These are phyloP conservation scores for Drosophila trapezifrons DNA, from an alignment of 1,140 invertebrate species.

Conservation along the genomic window DNA sequence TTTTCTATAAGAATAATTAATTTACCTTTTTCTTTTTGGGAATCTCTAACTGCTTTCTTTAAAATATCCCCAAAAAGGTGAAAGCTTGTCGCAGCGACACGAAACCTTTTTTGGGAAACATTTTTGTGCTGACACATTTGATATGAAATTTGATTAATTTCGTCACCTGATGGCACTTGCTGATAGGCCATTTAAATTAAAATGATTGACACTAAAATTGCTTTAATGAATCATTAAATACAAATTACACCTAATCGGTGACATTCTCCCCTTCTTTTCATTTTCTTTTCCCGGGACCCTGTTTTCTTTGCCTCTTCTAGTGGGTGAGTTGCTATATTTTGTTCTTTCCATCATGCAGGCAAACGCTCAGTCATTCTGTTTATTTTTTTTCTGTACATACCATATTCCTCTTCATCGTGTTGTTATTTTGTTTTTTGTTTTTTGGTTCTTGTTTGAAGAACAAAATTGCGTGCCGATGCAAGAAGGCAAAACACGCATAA, in stretches of 20 bases:
- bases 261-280: conserved; percentile 26
- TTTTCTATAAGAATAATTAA: too few species aligned
- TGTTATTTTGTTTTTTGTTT: conserved; percentile 17
- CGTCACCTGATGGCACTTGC: conserved; percentile 45
- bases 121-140: conserved; percentile 47
- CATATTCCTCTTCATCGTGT: conserved; percentile 34
- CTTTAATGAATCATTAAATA: conserved; percentile 55
- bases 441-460: conserved; percentile 36
- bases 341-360: conserved; percentile 32
- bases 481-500: conserved; percentile 40
- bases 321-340: conserved; percentile 36
- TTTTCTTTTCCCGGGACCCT: neutral
- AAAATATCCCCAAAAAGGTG: neutral
- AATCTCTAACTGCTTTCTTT: neutral
- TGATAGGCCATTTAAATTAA: conserved; percentile 51
- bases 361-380: conserved; percentile 45
- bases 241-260: conserved; percentile 55
- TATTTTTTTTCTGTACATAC: neutral
- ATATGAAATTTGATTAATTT: conserved; percentile 53
- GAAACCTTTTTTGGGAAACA: conserved; percentile 4
- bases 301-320: conserved; percentile 13
- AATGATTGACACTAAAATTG: conserved; percentile 54
- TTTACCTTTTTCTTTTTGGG: neutral
- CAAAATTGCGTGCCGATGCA: conserved; percentile 62
- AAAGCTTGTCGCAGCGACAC: neutral